These are phyloP conservation scores for Cephalopterus ornatus DNA, from an alignment of 2,113 vertebrate genomes.

Conservation along the genomic window DNA sequence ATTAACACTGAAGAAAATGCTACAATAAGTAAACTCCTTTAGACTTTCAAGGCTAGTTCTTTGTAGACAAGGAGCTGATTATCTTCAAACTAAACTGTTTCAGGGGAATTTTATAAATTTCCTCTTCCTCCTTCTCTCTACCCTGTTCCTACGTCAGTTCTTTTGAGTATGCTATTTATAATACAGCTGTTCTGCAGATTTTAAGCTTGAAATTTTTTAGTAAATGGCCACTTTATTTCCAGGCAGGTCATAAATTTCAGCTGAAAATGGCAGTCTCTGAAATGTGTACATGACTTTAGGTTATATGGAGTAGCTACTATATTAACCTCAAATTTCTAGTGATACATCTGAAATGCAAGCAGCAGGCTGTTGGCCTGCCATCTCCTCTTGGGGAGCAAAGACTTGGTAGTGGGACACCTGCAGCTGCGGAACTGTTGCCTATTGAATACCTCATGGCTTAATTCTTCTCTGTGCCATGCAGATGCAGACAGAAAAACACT, in stretches of 20 bases:
- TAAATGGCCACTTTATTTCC: background rate
- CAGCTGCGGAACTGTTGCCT: background rate
- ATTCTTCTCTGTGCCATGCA: background rate
- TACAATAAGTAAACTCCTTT: background rate
- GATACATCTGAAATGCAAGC: background rate
- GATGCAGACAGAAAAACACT: background rate
- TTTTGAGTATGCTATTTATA: background rate
- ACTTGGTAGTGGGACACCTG: background rate
- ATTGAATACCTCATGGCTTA: fast-evolving
- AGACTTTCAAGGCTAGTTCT: background rate
- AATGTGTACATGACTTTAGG: background rate
- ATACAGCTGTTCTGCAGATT: background rate
- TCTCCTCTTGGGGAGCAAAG: background rate
- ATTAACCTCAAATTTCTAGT: background rate
- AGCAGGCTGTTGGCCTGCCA: background rate
- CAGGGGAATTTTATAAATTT: background rate
- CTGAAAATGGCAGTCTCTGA: background rate
- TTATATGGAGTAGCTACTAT: background rate
- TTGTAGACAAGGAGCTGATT: background rate
- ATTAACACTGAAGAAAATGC: background rate
- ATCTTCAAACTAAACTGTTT: background rate
- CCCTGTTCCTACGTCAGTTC: background rate
- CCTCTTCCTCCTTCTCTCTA: background rate
- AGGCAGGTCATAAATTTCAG: background rate
- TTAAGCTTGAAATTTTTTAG: background rate